These are phyloP conservation scores for Ceratosolen fusciceps DNA, from an alignment of 1,140 invertebrate species.

Conservation along the genomic window DNA sequence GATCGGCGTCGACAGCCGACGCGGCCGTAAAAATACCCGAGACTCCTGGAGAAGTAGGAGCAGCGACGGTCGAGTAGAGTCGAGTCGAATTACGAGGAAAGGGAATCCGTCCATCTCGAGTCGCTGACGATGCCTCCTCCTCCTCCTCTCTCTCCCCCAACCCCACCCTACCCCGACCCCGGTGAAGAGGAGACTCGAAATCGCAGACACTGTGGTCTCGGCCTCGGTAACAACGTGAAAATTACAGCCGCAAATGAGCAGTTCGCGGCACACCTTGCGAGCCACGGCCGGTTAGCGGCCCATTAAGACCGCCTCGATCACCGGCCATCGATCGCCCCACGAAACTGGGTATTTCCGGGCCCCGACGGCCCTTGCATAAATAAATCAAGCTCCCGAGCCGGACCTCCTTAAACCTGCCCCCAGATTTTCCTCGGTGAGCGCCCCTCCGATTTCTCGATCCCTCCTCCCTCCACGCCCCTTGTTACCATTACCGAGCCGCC, in stretches of 20 bases:
- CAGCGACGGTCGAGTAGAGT: background rate
- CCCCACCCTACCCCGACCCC: slow-evolving; percentile 56
- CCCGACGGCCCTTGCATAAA: background rate
- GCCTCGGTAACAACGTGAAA: slow-evolving; percentile 67
- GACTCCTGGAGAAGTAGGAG: background rate
- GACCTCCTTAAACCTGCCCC: background rate
- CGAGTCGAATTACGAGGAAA: slow-evolving; percentile 36
- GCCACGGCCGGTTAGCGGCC: slow-evolving; percentile 50
- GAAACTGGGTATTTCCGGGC: too few species aligned
- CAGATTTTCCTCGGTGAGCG: too few species aligned
- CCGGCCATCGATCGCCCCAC: slow-evolving; percentile 9
- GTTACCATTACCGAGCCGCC: too few species aligned
- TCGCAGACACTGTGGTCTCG: slow-evolving; percentile 53
- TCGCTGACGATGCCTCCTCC: background rate
- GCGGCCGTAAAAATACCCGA: slow-evolving; percentile 5
- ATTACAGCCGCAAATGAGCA: slow-evolving; percentile 60
- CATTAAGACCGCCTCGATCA: background rate
- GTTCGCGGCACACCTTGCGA: slow-evolving; percentile 57
- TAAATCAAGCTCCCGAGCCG: too few species aligned
- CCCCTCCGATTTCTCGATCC: background rate
- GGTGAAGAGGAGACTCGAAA: background rate
- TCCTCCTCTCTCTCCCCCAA: slow-evolving; percentile 51
- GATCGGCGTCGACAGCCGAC: background rate
- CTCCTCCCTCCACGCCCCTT: too few species aligned
- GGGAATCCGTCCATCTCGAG: too few species aligned